Conservation (phyloP, 2,113 vertebrate species). For the Axis porcinus region DNA sequence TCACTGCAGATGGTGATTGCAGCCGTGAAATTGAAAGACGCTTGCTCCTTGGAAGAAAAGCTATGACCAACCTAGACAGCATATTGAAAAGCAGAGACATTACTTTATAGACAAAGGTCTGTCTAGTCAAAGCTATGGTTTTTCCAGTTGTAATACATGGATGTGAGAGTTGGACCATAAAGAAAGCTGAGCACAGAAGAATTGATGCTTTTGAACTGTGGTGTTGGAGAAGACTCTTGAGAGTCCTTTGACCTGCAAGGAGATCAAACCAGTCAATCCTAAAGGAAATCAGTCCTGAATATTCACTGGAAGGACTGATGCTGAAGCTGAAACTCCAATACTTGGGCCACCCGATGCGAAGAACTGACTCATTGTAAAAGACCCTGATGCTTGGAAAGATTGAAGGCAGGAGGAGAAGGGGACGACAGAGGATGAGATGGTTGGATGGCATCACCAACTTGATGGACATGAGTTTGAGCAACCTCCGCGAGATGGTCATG, state of each 20-base stretch:
- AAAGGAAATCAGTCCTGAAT: not conserved
- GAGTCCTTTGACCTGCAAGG: not conserved
- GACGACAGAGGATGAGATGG: not conserved
- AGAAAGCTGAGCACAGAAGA: not conserved
- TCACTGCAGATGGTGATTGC: not conserved
- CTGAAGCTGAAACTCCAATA: not conserved
- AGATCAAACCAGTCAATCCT: not conserved
- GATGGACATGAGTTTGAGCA: not conserved
- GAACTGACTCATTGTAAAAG: not conserved
- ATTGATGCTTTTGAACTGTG: not conserved
- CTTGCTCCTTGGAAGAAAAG: not conserved
- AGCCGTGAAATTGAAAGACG: not conserved
- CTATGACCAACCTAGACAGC: not conserved
- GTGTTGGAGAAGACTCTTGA: not conserved
- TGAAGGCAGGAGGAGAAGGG: not conserved
- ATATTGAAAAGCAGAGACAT: not conserved
- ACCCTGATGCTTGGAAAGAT: not conserved
- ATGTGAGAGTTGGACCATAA: not conserved
- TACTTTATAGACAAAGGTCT: not conserved
- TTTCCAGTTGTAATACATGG: not conserved
- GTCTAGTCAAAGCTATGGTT: not conserved
- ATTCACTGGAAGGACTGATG: not conserved
- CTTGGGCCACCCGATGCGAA: not conserved
- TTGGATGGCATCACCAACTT: not conserved
- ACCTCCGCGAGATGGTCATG: accelerated